A percentile compares a stretch with the other conserved stretches of the same genome.
phyloP scores from a whole-genome alignment of 2,888 invertebrate species.

The Drosophila subsilvestris region DNA sequence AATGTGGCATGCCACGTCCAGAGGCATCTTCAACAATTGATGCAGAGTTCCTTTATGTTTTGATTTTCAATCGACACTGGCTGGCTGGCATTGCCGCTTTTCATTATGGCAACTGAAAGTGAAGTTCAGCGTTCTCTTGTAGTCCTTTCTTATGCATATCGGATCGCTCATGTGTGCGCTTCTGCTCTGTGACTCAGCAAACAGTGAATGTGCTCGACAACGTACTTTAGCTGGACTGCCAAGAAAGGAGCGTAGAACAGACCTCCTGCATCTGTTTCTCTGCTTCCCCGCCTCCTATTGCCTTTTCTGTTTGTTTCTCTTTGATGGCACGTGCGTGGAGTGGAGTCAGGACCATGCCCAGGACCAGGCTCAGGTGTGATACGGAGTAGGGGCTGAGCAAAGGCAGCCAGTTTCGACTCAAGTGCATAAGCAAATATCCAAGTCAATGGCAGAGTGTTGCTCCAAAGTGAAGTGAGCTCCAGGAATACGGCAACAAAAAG shows the following conservation, averaged over 20 bases:
- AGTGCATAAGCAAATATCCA: constrained; percentile 53
- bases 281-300: constrained; percentile 21
- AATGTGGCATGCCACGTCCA: constrained; percentile 19
- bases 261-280: constrained; percentile 17
- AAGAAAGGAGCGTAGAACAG: constrained; percentile 36
- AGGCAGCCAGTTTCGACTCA: constrained; percentile 30
- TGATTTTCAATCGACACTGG: constrained; percentile 28
- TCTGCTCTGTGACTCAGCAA: constrained; percentile 30
- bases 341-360: neutral
- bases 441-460: constrained; percentile 37
- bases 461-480: constrained; percentile 7
- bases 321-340: constrained; percentile 42
- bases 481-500: constrained; percentile 6
- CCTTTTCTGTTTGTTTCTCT: constrained; percentile 46
- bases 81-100: constrained; percentile 49
- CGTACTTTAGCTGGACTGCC: constrained; percentile 41
- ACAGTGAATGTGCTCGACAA: constrained; percentile 35
- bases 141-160: constrained; percentile 27
- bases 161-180: constrained; percentile 12
- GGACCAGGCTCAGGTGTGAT: constrained; percentile 3
- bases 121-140: constrained; percentile 2
- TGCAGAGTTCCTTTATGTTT: constrained; percentile 28
- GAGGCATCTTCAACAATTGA: constrained; percentile 11
- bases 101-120: constrained; percentile 37
- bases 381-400: constrained; percentile 33